phyloP scores from a whole-genome alignment of 1,140 invertebrate genomes.

The Platyscapa corneri region DNA sequence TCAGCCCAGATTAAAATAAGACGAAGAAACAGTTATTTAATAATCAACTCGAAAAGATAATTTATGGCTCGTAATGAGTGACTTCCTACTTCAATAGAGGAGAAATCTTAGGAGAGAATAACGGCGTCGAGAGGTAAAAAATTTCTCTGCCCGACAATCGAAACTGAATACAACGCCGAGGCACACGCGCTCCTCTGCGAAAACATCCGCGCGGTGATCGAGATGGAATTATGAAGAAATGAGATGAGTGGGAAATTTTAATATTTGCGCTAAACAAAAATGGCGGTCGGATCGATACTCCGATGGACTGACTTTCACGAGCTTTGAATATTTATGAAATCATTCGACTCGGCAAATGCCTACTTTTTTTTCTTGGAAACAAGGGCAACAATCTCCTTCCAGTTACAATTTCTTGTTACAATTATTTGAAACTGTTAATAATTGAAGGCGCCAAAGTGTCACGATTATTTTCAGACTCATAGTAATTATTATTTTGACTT shows the following conservation, averaged over 20 bases:
- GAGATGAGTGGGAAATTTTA: neutral
- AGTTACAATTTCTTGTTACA: too few species aligned
- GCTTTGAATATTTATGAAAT: neutral
- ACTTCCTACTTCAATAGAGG: neutral
- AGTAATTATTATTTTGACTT: too few species aligned
- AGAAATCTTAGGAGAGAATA: conserved; percentile 3
- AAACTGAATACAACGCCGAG: neutral
- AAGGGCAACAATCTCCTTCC: neutral
- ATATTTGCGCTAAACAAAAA: neutral
- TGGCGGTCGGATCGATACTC: neutral
- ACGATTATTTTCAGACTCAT: too few species aligned
- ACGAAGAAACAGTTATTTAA: neutral
- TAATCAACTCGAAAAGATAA: neutral
- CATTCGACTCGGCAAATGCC: neutral
- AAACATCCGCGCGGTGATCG: neutral
- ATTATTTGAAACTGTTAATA: too few species aligned
- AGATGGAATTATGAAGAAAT: neutral
- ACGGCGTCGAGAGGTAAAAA: neutral
- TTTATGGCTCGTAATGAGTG: neutral
- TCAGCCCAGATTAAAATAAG: neutral
- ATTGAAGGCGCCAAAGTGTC: too few species aligned
- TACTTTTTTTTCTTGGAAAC: neutral
- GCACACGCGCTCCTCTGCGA: neutral
- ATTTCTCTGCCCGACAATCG: neutral
- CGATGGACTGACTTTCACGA: neutral